Percentiles rank a stretch among this genome's conserved stretches.
phyloP scores from a whole-genome alignment of 2,888 invertebrate species.

The Venustoraphidia nigricollis region DNA sequence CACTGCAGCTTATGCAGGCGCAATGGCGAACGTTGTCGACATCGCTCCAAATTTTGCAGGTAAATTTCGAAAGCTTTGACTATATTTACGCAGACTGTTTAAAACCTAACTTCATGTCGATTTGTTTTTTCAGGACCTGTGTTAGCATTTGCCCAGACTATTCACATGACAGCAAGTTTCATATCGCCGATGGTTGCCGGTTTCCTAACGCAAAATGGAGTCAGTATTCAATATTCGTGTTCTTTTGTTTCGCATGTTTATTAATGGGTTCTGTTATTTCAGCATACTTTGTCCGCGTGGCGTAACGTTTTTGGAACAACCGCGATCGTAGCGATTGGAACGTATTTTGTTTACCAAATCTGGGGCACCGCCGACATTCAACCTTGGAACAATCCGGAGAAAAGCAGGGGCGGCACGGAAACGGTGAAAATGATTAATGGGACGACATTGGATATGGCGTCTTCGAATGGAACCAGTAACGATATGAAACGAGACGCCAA shows the following conservation, averaged over 20 bases:
- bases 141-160: conserved; percentile 59
- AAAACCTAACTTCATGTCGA: neutral
- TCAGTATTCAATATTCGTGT: conserved; percentile 20
- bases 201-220: conserved; percentile 39
- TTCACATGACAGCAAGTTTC: conserved; percentile 61
- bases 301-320: conserved; percentile 45
- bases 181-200: conserved; percentile 49
- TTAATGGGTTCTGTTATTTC: conserved; percentile 1
- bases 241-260: neutral
- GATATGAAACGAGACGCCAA: no score
- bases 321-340: conserved; percentile 40
- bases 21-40: conserved; percentile 63
- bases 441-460: no score
- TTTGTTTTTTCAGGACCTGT: conserved; percentile 33
- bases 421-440: no score
- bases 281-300: conserved; percentile 38
- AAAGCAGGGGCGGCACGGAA: no score
- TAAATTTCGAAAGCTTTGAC: conserved; percentile 7
- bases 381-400: conserved; percentile 33
- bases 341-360: conserved; percentile 47
- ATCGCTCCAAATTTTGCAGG: conserved; percentile 66
- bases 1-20: conserved; percentile 57
- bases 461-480: no score
- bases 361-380: conserved; percentile 48
- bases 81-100: neutral